A percentile compares a stretch with the other conserved stretches of the same genome.
Evolutionary conservation across 2,113 vertebrate species (phyloP).

Genomic region (Nansenia antarctica): DNA sequence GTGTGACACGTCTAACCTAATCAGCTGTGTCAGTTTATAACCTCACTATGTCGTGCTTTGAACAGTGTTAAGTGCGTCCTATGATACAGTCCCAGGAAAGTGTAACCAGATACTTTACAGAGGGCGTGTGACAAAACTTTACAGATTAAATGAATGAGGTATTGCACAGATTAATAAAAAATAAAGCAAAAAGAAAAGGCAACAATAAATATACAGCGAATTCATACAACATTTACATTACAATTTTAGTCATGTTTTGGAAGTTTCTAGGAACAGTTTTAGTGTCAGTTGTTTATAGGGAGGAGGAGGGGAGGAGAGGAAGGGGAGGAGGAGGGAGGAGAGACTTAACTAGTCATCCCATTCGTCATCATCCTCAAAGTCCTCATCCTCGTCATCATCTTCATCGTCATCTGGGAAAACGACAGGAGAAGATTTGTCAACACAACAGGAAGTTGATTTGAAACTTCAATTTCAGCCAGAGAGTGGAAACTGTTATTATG

Average conservation of each 20-base stretch:
- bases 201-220: slow-evolving; percentile 98
- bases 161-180: slow-evolving; percentile 97
- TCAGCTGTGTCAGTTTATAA: slow-evolving; percentile 9
- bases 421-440: not conserved
- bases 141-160: slow-evolving; percentile 96
- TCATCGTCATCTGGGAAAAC: slow-evolving; percentile 90
- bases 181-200: slow-evolving; percentile 86
- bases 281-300: slow-evolving; percentile 71
- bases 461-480: not conserved
- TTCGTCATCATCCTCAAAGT: slow-evolving; percentile 98
- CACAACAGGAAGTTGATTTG: not conserved
- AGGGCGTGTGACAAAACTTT: slow-evolving; percentile 84
- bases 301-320: not conserved
- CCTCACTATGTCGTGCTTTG: not conserved
- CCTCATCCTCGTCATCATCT: slow-evolving; percentile 96
- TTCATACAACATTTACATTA: slow-evolving; percentile 93
- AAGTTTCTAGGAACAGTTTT: slow-evolving; percentile 90
- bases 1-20: not conserved
- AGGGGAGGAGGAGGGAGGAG: slow-evolving; percentile 52
- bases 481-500: not conserved
- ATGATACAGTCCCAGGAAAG: slow-evolving; percentile 6
- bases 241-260: slow-evolving; percentile 90
- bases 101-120: slow-evolving; percentile 70
- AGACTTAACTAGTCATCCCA: slow-evolving; percentile 91
- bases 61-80: not conserved